Evolutionary conservation across 2,113 vertebrate species (phyloP), one percentile per base, ranked within the genome.

Genomic region (Ictalurus punctatus): DNA sequence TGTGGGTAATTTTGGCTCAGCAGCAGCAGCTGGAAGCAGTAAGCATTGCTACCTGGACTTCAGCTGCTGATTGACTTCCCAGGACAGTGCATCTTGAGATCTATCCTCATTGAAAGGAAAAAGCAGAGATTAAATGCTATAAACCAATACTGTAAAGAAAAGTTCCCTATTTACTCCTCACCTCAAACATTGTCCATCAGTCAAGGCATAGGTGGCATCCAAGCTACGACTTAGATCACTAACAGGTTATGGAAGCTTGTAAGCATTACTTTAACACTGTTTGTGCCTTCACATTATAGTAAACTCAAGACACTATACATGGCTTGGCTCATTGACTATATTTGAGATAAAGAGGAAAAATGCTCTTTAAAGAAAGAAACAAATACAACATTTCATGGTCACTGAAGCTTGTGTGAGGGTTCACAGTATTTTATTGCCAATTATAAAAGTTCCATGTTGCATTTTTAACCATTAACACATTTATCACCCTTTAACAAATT

Each of bases 1-100:
- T 63, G 67, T 44, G 21, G 67, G 76, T 63, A 71, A 80, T 44
- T 54, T 34, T 54, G 21, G 37, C 84, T 61, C 71, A n/a, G 37
- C 27, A 74, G 90, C 73, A 87, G 74, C 90, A 89, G 88, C 81
- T 91, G 85, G 89, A 90, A 83, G 91, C 91, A 73, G 79, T 81
- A 86, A 93, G 89, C 90, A 89, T 48, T 82, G 89, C 95, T 96
- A 96, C 95, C 95, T 96, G 94, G 90, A 93, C 91, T 95, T 95
- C 92, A 92, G 90, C 93, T 95, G 94, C 93, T 94, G 95, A 94
- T 71, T 93, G 92, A 95, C 91, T 89, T 95, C 95, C 95, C 93
- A 95, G 93, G 92, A 93, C 54, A 93, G 94, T 93, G 93, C 93
- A 83, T 96, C 95, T 94, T 93, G 94, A 91, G 92, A 91, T 95